phyloP scores from a whole-genome alignment of 2,113 vertebrate genomes.

The Eidolon helvum region DNA sequence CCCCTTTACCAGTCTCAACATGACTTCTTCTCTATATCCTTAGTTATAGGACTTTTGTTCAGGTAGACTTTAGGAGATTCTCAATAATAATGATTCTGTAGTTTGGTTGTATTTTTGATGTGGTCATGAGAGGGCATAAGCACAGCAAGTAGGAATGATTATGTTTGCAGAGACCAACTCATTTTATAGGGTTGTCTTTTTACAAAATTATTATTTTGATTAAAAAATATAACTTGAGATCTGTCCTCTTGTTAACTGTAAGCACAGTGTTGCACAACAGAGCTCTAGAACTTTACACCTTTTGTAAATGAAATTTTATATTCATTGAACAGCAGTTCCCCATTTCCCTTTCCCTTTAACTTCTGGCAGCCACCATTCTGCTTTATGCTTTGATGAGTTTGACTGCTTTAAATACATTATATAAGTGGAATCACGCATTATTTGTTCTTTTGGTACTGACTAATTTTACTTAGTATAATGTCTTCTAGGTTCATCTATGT shows the following conservation, averaged over 20 bases:
- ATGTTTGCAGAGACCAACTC: neutral
- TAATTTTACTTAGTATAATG: neutral
- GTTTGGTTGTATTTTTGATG: too few species aligned
- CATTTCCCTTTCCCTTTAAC: neutral
- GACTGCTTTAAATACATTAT: neutral
- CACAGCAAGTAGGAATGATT: neutral
- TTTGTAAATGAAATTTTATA: neutral
- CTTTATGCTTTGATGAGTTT: neutral
- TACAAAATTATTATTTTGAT: neutral
- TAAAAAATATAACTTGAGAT: neutral
- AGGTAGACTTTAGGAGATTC: too few species aligned
- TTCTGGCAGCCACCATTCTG: neutral
- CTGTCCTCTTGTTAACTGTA: neutral
- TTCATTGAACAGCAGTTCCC: neutral
- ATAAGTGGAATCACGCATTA: neutral
- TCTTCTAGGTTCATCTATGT: neutral
- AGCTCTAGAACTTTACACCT: neutral
- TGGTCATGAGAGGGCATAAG: too few species aligned
- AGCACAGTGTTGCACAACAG: neutral
- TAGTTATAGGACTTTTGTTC: too few species aligned
- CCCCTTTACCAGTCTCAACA: too few species aligned
- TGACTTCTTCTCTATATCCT: too few species aligned
- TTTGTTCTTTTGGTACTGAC: neutral
- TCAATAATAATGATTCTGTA: too few species aligned
- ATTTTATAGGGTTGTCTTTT: neutral